Evolutionary conservation across 2,113 vertebrate genomes (phyloP), one percentile per base, ranked within the genome.

Genomic region (Microtus pennsylvanicus): DNA sequence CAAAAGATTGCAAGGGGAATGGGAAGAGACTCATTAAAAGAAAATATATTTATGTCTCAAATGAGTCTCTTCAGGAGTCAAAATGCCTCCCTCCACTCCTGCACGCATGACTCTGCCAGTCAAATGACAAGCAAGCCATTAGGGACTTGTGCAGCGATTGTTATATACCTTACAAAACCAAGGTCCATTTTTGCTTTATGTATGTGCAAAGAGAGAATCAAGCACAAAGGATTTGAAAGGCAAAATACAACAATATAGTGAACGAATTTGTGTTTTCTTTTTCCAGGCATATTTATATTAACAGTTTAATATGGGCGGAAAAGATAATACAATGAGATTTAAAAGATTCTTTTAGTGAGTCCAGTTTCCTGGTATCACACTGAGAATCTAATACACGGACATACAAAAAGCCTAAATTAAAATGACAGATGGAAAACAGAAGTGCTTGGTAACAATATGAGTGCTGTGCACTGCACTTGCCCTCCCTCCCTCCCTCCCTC

Each of bases 221-320:
- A 95, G 33, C 50, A 94, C 38, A 58, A 87, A 67, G 70, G 47
- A 94, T 80, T 9, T 90, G 50, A 90, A 96, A 97, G 75, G 63
- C 91, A 96, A 77, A 97, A 89, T 86, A 42, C 28, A 11, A 83
- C 52, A 89, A 75, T 24, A 55, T 2, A 93, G 74, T 55, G 81
- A 96, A 65, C 19, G 67, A 90, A 61, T 11, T 0, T 50, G 24
- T 77, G 30, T 87, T 95, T 94, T 55, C 33, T 94, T 83, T 83
- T 90, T 21, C 72, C n/a, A 94, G 61, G 52, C 30, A 70, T 70
- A 87, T 93, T 88, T 89, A 82, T 30, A 11, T 87, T 81, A 92
- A 63, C 14, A 55, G 38, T 47, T 90, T 94, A 94, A 72, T 45
- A 80, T 55, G 42, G 94, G 35, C 21, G 87, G 45, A 81, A 70